Evolutionary conservation across 2,797 vertebrate species (phyloP), one percentile per base, ranked within the genome.

Genomic region (Chloroceryle inda): DNA sequence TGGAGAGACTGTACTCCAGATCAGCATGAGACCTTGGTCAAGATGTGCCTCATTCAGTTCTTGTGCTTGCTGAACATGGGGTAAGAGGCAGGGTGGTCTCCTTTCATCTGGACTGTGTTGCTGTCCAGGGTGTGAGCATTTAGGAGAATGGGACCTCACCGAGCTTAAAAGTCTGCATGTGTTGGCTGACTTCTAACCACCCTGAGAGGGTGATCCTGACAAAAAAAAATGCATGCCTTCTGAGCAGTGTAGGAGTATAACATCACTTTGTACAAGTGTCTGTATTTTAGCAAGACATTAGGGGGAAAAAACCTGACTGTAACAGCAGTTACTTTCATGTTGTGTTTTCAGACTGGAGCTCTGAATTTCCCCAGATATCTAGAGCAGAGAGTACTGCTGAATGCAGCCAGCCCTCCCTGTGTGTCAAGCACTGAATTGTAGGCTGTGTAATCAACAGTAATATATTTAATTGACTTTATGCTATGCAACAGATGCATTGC

Each of bases 1-100:
- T 1, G 2, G 29, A 19, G 58, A 21, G 20, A 16, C 71, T 1
- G 1, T 3, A 0, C 11, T 72, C 22, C n/a, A 26, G 47, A 31
- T 31, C 11, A 12, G 19, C 0, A 2, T 1, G 5, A 47, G 21
- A 11, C 29, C 74, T 31, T 18, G 14, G 23, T 9, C 9, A 24
- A 49, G 52, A 11, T 21, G 11, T 3, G 5, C n/a, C 3, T 77
- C 5, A 1, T 27, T 62, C 5, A 5, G 10, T 56, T 72, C 49
- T 49, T 29, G 56, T 31, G 63, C 38, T 67, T 22, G 6, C 37
- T 47, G 61, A 35, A 18, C 1, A 0, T 1, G 17, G 27, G 15
- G 4, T 9, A n/a, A 67, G 49, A 78, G 61, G 40, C 44, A 47
- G 37, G 49, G 18, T 18, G 20, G 33, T 47, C 22, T 55, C 35